Evolutionary conservation across 1,140 invertebrate genomes (phyloP).

Genomic region (Philotrypesis tridentata): DNA sequence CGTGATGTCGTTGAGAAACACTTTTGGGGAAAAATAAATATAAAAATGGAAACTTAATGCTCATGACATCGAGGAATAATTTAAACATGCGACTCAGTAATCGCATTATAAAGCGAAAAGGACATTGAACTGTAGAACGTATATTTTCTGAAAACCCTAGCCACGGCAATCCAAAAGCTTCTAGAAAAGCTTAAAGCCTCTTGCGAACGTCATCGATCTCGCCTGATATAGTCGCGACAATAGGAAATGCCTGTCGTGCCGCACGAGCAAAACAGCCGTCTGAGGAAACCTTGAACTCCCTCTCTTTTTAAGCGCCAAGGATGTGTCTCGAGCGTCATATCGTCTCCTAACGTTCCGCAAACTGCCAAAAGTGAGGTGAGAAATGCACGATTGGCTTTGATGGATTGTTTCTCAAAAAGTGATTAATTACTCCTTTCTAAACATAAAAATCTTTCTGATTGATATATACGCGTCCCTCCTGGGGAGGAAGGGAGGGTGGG

Average conservation of each 20-base stretch:
- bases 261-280: neutral
- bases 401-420: neutral
- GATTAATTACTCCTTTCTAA: neutral
- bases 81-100: no score
- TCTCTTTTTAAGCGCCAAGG: neutral
- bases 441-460: neutral
- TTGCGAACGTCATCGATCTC: neutral
- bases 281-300: constrained; percentile 10
- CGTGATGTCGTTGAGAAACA: no score
- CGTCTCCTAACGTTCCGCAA: neutral
- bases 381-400: neutral
- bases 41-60: no score
- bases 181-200: neutral
- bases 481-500: no score
- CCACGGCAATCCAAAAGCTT: neutral
- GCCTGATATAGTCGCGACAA: neutral
- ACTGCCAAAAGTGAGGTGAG: neutral
- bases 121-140: no score
- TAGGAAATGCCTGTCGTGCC: neutral
- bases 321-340: constrained; percentile 14
- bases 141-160: no score
- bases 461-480: no score
- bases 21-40: no score
- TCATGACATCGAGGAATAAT: no score
- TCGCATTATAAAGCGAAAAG: no score